A percentile compares a stretch with the other conserved stretches of the same genome.
Conservation (phyloP, 1,140 invertebrate species). For the Bilobella aurantiaca region DNA sequence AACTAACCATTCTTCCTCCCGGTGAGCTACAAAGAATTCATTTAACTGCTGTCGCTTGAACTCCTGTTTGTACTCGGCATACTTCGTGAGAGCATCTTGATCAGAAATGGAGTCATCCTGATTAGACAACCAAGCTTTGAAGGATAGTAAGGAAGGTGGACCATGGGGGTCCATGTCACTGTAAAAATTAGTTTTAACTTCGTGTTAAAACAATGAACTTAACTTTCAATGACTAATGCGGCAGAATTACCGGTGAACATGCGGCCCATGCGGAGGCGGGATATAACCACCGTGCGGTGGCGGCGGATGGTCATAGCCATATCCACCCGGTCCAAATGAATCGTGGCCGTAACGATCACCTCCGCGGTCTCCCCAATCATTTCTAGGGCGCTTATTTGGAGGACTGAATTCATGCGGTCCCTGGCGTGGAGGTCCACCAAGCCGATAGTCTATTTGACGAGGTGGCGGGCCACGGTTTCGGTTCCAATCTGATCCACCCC, state of each 20-base stretch:
- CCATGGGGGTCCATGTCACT: slow-evolving; percentile 39
- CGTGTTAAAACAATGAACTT: not conserved
- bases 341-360: slow-evolving; percentile 29
- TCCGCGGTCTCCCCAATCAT: slow-evolving; percentile 21
- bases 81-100: slow-evolving; percentile 91
- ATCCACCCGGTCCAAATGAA: slow-evolving; percentile 27
- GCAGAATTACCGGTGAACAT: slow-evolving; percentile 12
- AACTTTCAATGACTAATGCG: not conserved
- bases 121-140: slow-evolving; percentile 90
- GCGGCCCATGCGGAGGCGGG: slow-evolving; percentile 10
- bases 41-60: slow-evolving; percentile 92
- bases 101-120: slow-evolving; percentile 97
- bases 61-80: slow-evolving; percentile 97
- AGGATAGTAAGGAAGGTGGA: slow-evolving; percentile 90
- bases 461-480: slow-evolving; percentile 15
- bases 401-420: slow-evolving; percentile 34
- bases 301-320: slow-evolving; percentile 23
- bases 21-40: slow-evolving; percentile 97
- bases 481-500: slow-evolving; percentile 6
- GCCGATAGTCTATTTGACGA: slow-evolving; percentile 30
- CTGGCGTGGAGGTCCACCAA: slow-evolving; percentile 16
- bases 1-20: slow-evolving; percentile 96
- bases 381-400: slow-evolving; percentile 31
- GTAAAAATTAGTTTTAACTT: not conserved
- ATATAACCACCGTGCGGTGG: slow-evolving; percentile 11